Conservation (phyloP, 2,113 vertebrate species). For the Verasper variegatus region DNA sequence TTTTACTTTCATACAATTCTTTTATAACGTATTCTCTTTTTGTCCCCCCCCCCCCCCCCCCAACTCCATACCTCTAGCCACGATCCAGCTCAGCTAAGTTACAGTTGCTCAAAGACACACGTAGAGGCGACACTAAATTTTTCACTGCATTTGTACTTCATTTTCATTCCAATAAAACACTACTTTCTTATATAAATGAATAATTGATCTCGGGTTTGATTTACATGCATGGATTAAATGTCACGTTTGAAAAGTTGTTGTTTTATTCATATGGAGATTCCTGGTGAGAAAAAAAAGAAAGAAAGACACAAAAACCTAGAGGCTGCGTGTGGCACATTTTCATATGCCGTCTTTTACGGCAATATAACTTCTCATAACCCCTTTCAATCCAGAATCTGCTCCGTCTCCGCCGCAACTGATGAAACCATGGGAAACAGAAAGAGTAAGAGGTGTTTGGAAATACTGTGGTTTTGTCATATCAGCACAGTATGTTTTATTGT, state of each 20-base stretch:
- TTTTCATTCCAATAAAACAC: constrained; percentile 92
- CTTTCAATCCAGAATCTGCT: constrained; percentile 51
- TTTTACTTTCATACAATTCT: constrained; percentile 9
- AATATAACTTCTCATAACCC: constrained; percentile 77
- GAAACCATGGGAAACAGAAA: constrained; percentile 49
- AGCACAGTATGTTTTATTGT: constrained; percentile 32
- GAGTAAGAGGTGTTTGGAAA: constrained; percentile 32
- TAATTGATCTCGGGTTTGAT: constrained; percentile 91
- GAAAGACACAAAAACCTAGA: constrained; percentile 82
- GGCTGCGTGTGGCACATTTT: constrained; percentile 79
- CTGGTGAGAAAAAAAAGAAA: constrained; percentile 83
- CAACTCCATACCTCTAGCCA: neutral
- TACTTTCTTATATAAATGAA: constrained; percentile 92
- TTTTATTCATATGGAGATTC: constrained; percentile 91
- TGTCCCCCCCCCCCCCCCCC: neutral
- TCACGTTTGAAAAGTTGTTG: constrained; percentile 93
- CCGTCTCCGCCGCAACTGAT: constrained; percentile 47
- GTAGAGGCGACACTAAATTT: constrained; percentile 86
- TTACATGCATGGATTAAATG: constrained; percentile 95
- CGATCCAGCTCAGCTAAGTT: constrained; percentile 63
- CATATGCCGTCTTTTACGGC: constrained; percentile 76
- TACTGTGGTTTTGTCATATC: constrained; percentile 36
- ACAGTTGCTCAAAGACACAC: constrained; percentile 84
- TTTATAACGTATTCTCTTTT: constrained; percentile 16
- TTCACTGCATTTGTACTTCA: constrained; percentile 91